Conservation (phyloP, 2,888 invertebrate species). For the Ophion costatus region DNA sequence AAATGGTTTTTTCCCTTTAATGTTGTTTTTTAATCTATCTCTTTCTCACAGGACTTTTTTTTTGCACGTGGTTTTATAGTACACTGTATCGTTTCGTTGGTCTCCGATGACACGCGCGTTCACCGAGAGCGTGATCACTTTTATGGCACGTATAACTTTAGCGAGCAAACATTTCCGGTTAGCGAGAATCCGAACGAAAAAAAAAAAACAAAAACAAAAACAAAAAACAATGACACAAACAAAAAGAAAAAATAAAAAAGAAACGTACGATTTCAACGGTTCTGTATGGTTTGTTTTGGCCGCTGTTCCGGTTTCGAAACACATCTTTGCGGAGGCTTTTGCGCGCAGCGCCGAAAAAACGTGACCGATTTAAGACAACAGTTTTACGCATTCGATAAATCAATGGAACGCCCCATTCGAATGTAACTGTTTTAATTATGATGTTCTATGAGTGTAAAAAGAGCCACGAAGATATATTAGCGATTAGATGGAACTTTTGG, state of each 20-base stretch:
- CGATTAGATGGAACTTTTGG: too few relatives aligned
- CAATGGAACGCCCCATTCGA: too few relatives aligned
- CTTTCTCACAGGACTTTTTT: constrained; percentile 71
- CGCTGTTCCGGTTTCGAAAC: neutral
- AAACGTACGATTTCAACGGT: neutral
- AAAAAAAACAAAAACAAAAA: constrained; percentile 16
- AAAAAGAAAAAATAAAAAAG: constrained; percentile 13
- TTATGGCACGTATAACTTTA: constrained; percentile 76
- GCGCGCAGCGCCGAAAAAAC: neutral
- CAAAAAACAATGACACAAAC: neutral
- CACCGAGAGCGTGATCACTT: constrained; percentile 62
- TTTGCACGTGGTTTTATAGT: constrained; percentile 67
- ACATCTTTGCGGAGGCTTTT: constrained; percentile 16
- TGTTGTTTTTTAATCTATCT: constrained; percentile 69
- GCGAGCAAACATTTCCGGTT: constrained; percentile 31
- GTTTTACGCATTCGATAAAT: too few relatives aligned
- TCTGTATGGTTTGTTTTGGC: neutral
- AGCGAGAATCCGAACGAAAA: constrained; percentile 11
- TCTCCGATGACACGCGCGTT: constrained; percentile 46
- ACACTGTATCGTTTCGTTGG: constrained; percentile 66
- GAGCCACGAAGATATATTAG: too few relatives aligned
- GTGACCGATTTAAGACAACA: neutral
- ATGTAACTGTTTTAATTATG: too few relatives aligned
- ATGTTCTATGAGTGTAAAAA: too few relatives aligned
- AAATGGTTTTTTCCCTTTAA: constrained; percentile 61